phyloP scores from a whole-genome alignment of 2,113 vertebrate genomes.

The Corynorhinus townsendii region DNA sequence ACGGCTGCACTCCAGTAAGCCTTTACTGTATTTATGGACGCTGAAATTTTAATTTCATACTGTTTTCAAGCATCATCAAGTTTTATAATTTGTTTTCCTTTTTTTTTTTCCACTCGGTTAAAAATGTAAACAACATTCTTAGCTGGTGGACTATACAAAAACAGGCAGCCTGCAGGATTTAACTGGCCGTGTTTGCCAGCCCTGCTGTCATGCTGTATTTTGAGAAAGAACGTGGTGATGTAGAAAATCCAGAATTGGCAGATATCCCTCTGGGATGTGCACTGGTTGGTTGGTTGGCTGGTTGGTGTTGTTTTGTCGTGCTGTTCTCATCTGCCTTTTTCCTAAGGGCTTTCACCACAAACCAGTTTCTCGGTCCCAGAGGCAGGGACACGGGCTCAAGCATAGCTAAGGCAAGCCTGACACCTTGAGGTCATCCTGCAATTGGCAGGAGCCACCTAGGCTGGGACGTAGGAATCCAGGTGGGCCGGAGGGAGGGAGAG shows the following conservation, averaged over 20 bases:
- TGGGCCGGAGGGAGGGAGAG: background rate
- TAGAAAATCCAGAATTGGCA: background rate
- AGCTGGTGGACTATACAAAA: background rate
- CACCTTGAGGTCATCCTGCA: conserved; percentile 71
- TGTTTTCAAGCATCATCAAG: background rate
- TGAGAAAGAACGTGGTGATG: background rate
- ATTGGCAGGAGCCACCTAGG: background rate
- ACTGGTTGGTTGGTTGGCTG: background rate
- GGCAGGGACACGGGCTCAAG: background rate
- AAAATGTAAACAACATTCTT: background rate
- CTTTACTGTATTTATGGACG: background rate
- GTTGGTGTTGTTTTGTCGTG: background rate
- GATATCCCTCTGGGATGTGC: background rate
- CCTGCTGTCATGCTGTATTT: background rate
- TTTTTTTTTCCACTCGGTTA: background rate
- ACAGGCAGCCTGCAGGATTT: background rate
- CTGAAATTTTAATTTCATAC: background rate
- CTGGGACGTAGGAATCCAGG: background rate
- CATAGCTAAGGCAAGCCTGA: conserved; percentile 58
- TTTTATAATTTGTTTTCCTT: background rate
- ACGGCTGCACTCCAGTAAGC: background rate
- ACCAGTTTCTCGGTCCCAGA: background rate
- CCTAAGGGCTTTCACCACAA: background rate
- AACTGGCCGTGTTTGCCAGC: background rate
- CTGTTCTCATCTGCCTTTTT: background rate